Conservation (phyloP, 2,797 vertebrate species). For the Pipistrellus pipistrellus region DNA sequence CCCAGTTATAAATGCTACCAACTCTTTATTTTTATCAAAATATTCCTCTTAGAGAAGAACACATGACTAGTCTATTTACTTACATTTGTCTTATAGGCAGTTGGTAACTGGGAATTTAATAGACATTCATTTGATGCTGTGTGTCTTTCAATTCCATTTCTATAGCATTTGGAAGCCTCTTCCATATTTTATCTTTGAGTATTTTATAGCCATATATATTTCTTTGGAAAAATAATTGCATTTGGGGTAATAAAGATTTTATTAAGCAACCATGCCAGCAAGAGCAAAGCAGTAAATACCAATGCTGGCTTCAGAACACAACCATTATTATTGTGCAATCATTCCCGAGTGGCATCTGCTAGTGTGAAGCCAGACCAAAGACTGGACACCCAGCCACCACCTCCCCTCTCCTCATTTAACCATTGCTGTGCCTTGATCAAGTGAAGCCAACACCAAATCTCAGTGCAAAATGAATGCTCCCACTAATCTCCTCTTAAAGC, state of each 20-base stretch:
- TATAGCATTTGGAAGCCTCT: conserved; percentile 37
- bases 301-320: background rate
- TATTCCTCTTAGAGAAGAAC: conserved; percentile 50
- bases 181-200: conserved; percentile 20
- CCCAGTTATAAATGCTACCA: conserved; percentile 69
- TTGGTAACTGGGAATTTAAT: conserved; percentile 35
- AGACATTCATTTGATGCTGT: background rate
- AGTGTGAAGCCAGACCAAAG: background rate
- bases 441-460: no score
- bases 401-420: background rate
- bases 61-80: conserved; percentile 55
- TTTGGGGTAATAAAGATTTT: conserved; percentile 77
- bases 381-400: background rate
- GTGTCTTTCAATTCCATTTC: background rate
- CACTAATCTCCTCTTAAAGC: no score
- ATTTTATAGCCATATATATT: conserved; percentile 39
- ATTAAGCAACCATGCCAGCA: conserved; percentile 68
- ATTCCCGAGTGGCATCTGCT: background rate
- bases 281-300: background rate
- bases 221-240: conserved; percentile 52
- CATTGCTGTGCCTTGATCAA: background rate
- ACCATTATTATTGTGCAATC: background rate
- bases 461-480: background rate
- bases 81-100: conserved; percentile 71
- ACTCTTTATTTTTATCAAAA: conserved; percentile 69